phyloP scores from a whole-genome alignment of 2,888 invertebrate species.

The Calliphora vomitoria region DNA sequence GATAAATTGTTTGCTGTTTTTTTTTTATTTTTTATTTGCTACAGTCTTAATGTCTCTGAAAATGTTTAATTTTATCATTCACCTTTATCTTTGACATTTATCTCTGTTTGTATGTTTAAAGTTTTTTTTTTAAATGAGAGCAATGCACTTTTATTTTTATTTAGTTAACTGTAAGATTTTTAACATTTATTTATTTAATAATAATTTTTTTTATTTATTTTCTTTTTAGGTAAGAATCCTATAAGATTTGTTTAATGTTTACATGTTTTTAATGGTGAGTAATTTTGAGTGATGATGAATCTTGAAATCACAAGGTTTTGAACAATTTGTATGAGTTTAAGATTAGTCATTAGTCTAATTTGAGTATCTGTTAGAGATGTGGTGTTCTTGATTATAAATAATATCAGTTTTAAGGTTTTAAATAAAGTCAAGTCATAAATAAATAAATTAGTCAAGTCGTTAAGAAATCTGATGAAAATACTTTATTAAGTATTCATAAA shows the following conservation, averaged over 20 bases:
- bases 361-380: too few relatives aligned
- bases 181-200: constrained; percentile 1
- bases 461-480: too few relatives aligned
- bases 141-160: constrained; percentile 47
- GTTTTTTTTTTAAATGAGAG: not conserved
- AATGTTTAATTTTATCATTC: not conserved
- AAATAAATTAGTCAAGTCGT: too few relatives aligned
- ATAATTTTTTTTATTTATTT: constrained; percentile 9
- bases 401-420: too few relatives aligned
- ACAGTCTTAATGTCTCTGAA: not conserved
- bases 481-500: too few relatives aligned
- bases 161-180: not conserved
- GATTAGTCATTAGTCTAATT: too few relatives aligned
- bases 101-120: constrained; percentile 6
- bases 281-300: constrained; percentile 5
- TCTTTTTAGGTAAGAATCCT: constrained; percentile 43
- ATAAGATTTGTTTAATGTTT: constrained; percentile 11
- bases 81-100: constrained; percentile 17
- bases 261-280: constrained; percentile 27
- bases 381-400: too few relatives aligned
- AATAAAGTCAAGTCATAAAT: too few relatives aligned
- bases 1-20: not conserved
- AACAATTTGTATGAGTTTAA: too few relatives aligned
- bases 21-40: not conserved
- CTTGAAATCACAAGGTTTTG: too few relatives aligned